Evolutionary conservation across 2,888 invertebrate genomes (phyloP).

Genomic region (Limnephilus marmoratus): DNA sequence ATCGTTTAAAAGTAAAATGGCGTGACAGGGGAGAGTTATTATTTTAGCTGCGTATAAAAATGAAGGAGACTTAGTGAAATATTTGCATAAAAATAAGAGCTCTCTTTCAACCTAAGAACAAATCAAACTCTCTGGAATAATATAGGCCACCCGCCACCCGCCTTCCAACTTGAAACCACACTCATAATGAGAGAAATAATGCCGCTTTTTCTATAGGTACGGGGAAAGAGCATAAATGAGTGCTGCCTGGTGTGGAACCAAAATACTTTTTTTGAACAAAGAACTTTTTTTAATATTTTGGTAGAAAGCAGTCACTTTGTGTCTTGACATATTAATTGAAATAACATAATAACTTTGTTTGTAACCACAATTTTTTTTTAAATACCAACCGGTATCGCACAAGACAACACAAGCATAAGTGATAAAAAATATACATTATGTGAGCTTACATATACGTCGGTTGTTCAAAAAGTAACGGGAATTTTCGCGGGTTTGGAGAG

Average conservation of each 20-base stretch:
- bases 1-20: conserved; percentile 2
- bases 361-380: too few species aligned
- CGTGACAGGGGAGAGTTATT: background rate
- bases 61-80: conserved; percentile 49
- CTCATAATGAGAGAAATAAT: conserved; percentile 45
- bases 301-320: too few species aligned
- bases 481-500: too few species aligned
- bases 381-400: too few species aligned
- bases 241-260: conserved; percentile 41
- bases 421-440: too few species aligned
- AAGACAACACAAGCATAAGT: too few species aligned
- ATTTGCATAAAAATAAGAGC: conserved; percentile 48
- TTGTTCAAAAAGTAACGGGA: too few species aligned
- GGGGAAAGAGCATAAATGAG: conserved; percentile 11
- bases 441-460: too few species aligned
- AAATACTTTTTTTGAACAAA: background rate
- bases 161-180: conserved; percentile 59
- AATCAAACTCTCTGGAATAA: conserved; percentile 57
- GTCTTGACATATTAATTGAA: too few species aligned
- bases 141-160: conserved; percentile 59
- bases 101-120: conserved; percentile 36
- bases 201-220: conserved; percentile 33
- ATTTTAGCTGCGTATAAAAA: conserved; percentile 45
- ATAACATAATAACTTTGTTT: too few species aligned
- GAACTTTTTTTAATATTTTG: background rate